Base-by-base conservation (phyloP, 2,888 invertebrate genomes). In the Xylota sylvarum region DNA sequence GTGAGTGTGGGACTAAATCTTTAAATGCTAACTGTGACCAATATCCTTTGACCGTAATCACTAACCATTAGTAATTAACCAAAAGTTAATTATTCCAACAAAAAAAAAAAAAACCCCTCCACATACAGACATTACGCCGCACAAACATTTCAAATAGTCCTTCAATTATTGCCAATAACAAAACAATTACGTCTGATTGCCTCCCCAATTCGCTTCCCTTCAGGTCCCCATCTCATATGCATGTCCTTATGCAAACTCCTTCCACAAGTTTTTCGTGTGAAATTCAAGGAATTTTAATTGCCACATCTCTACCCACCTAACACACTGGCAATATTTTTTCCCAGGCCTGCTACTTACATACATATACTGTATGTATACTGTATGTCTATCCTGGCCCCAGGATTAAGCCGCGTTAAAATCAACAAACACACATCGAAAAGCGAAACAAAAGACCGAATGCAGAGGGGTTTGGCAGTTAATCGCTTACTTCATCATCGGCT, bases 111-210 rank as follows among this genome's bases (percentile, higher is more conserved):
- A 6, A 2, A 32, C 6, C 32, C 3, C 32, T 7, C 32, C 32
- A 32, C 32, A 3, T 5, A 3, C 30, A 30, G 30, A 46, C 46
- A 65, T 67, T 48, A 58, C 46, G 30, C 27, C 40, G 5, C 43
- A 23, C 14, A 78, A 78, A 72, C 60, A 83, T 46, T 73, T 56
- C 69, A 64, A 84, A 84, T 46, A 50, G 69, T 48, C 62, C 46
- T 84, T 74, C 62, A 84, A 69, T 80, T 69, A 80, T 83, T 80
- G 67, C 56, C 74, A 74, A 84, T 74, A 80, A 80, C 80, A 80
- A 70, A 80, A 56, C 74, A 84, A 84, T 80, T 84, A 80, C 74
- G 19, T 52, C 58, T 58, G 69, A 84, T 84, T 80, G 74, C 84
- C 80, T 48, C 74, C 84, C 64, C 58, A 48, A 70, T 56, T 27